These are phyloP conservation scores for Chlorodrepanis virens DNA, from an alignment of 2,113 vertebrate species.

Conservation along the genomic window DNA sequence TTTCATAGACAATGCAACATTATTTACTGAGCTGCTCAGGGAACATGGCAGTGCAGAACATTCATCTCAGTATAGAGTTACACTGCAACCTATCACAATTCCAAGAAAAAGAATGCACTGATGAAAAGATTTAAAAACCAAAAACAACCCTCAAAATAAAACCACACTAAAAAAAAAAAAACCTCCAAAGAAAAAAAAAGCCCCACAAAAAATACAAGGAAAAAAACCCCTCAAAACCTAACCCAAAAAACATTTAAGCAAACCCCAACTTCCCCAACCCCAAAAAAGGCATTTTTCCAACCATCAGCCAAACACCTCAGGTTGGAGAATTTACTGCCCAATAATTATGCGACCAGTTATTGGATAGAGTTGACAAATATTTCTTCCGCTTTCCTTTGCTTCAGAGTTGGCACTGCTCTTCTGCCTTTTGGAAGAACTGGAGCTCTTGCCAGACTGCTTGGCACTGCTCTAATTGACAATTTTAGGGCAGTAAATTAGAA, in stretches of 20 bases:
- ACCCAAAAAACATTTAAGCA: background rate
- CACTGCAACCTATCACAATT: background rate
- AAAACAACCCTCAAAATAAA: background rate
- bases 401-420: slow-evolving; percentile 4
- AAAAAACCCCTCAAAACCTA: background rate
- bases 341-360: slow-evolving; percentile 19
- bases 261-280: background rate
- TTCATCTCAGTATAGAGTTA: background rate
- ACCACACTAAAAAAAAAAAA: background rate
- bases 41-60: background rate
- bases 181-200: background rate
- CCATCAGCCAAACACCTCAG: background rate
- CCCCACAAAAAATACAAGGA: background rate
- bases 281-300: background rate
- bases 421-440: slow-evolving; percentile 46
- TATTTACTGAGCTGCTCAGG: background rate
- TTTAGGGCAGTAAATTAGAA: slow-evolving; percentile 62
- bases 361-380: slow-evolving; percentile 41
- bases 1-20: background rate
- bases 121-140: background rate
- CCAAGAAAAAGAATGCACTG: background rate
- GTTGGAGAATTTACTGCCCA: slow-evolving; percentile 31
- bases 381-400: slow-evolving; percentile 31
- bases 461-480: slow-evolving; percentile 59
- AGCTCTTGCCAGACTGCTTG: slow-evolving; percentile 62